A percentile compares a stretch with the other conserved stretches of the same genome.
Conservation (phyloP, 2,888 invertebrate genomes). For the Cheilosia variabilis region DNA sequence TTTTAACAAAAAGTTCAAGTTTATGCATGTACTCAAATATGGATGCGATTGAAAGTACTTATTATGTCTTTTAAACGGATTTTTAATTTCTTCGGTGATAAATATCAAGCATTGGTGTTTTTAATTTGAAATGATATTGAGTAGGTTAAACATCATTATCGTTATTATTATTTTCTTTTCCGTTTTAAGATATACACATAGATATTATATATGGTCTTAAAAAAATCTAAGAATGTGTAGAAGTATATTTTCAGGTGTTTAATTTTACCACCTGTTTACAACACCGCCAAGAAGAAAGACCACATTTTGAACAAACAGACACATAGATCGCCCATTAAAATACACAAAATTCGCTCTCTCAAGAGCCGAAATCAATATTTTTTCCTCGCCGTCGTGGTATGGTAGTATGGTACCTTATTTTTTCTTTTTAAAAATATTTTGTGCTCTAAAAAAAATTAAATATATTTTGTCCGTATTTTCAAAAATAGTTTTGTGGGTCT, state of each 20-base stretch:
- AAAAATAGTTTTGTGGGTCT: constrained; percentile 73
- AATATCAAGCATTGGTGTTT: background rate
- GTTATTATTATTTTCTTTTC: constrained; percentile 26
- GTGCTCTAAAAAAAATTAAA: constrained; percentile 49
- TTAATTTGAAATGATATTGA: constrained; percentile 14
- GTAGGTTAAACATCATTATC: constrained; percentile 33
- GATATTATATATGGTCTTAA: background rate
- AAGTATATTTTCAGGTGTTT: constrained; percentile 70
- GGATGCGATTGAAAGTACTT: no score
- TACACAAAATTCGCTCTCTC: constrained; percentile 23
- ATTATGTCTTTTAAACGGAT: no score
- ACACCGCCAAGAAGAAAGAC: constrained; percentile 61
- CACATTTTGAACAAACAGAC: constrained; percentile 23
- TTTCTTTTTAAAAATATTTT: constrained; percentile 49
- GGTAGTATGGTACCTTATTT: constrained; percentile 31
- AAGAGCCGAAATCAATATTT: constrained; percentile 23
- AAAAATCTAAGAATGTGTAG: constrained; percentile 47
- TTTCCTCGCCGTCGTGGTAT: constrained; percentile 8
- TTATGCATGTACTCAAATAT: no score
- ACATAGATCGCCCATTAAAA: constrained; percentile 16
- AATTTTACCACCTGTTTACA: constrained; percentile 75
- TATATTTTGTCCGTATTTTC: constrained; percentile 60
- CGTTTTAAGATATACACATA: background rate
- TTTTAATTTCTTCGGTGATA: background rate
- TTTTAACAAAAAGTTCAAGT: no score